Percentiles rank a stretch among this genome's conserved stretches.
Conservation (phyloP, 2,113 vertebrate species). For the Gobius niger region DNA sequence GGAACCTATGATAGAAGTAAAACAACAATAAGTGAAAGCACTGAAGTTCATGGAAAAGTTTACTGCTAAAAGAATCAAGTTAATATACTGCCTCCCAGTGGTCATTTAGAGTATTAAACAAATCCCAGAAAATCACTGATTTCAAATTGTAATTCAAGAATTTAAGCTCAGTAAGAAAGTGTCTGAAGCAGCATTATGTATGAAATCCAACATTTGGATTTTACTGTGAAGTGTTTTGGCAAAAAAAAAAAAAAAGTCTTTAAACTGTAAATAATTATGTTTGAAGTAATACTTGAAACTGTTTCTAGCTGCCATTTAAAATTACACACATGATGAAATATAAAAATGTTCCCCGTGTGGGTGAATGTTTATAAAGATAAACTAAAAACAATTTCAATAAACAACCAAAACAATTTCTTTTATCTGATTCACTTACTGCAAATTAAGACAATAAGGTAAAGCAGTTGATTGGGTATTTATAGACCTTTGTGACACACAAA, state of each 20-base stretch:
- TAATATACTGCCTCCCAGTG: constrained; percentile 62
- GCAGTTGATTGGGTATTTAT: constrained; percentile 27
- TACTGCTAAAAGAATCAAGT: neutral
- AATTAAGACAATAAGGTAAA: constrained; percentile 58
- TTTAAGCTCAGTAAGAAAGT: too few species aligned
- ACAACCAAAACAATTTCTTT: constrained; percentile 11
- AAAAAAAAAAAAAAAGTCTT: neutral
- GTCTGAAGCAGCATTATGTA: constrained; percentile 12
- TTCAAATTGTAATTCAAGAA: neutral
- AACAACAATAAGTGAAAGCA: too few species aligned
- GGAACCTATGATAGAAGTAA: too few species aligned
- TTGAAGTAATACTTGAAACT: constrained; percentile 7
- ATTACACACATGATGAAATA: neutral
- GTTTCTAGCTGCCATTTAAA: constrained; percentile 41
- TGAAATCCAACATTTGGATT: neutral
- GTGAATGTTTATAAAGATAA: constrained; percentile 15
- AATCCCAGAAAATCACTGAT: neutral
- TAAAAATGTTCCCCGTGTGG: neutral
- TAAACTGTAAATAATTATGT: neutral
- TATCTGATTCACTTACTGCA: constrained; percentile 14
- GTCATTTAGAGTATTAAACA: neutral
- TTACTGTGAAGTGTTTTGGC: neutral
- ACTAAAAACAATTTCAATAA: constrained; percentile 25
- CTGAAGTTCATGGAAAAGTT: too few species aligned
- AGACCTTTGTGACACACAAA: constrained; percentile 35